Base-by-base conservation (phyloP, 1,140 invertebrate genomes). In the Diachasmimorpha longicaudata region DNA sequence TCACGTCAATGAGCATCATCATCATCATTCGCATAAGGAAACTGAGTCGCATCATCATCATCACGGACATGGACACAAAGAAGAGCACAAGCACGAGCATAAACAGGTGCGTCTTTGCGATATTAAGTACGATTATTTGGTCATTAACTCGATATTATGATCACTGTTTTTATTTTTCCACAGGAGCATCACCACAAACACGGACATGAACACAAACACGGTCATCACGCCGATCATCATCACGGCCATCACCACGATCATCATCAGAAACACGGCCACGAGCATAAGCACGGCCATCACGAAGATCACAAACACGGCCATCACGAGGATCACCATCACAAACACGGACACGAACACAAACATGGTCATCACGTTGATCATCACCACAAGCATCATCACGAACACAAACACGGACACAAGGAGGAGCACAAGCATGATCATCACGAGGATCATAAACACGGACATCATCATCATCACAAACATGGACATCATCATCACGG, bases 11-110 rank as follows among this genome's bases (percentile, higher is more conserved):
- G 81, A 84, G 46, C 81, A 84, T 69, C 80, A 82, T 16, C 81
- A 87, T 68, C 86, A 87, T 70, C 85, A 86, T 23, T 78, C 77
- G 0, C 86, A 87, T 58, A 86, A 87, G 74, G 86, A 87, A 72
- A 84, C 82, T 6, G 85, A 87, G 70, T 85, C 78, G 4, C 86
- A 87, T 75, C 84, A 86, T 39, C 85, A 87, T 44, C 85, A 86
- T 70, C 85, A 87, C 16, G 84, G 84, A 0, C 85, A 88, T 69
- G 85, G 83, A 0, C 85, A 87, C 63, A 79, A 84, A 16, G 79
- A 83, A 1, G 75, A 82, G 10, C 82, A 84, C 16, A 84, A 86
- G 14, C 82, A 87, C 23, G 82, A 87, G 36, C 66, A 68, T 16
- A 68, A 68, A 16, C 66, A 68, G 66, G 36, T 63, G 19, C 85